phyloP scores from a whole-genome alignment of 1,140 invertebrate species.

The Akabosia matsudoensis region DNA sequence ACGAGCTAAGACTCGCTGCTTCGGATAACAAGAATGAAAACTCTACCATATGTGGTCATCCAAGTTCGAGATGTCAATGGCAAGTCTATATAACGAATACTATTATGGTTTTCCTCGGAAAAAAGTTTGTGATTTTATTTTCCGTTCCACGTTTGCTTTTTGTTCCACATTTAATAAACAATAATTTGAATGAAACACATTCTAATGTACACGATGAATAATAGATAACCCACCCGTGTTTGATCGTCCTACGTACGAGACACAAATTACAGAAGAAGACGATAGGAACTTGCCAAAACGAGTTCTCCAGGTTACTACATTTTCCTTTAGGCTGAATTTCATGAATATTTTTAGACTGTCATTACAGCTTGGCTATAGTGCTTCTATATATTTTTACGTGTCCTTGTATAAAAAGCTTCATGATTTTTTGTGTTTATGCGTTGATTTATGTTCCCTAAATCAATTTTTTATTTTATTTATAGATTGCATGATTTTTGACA shows the following conservation, averaged over 20 bases:
- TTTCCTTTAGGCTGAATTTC: too few relatives aligned
- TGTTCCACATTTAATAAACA: neutral
- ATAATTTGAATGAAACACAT: neutral
- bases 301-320: constrained; percentile 78
- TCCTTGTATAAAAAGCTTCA: too few relatives aligned
- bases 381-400: too few relatives aligned
- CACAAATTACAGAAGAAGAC: constrained; percentile 92
- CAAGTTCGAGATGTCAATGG: constrained; percentile 95
- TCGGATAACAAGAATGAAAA: constrained; percentile 95
- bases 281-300: constrained; percentile 89
- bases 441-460: too few relatives aligned
- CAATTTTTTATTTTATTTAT: too few relatives aligned
- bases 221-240: constrained; percentile 64
- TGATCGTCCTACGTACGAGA: constrained; percentile 87
- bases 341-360: too few relatives aligned
- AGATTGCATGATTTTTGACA: too few relatives aligned
- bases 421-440: too few relatives aligned
- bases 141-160: neutral
- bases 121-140: neutral
- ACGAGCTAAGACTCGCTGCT: constrained; percentile 85
- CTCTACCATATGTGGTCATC: constrained; percentile 89
- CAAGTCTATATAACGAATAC: constrained; percentile 51
- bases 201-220: neutral
- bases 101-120: neutral
- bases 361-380: too few relatives aligned